These are phyloP conservation scores for Neoascia interrupta DNA, from an alignment of 2,888 invertebrate species.

Conservation along the genomic window DNA sequence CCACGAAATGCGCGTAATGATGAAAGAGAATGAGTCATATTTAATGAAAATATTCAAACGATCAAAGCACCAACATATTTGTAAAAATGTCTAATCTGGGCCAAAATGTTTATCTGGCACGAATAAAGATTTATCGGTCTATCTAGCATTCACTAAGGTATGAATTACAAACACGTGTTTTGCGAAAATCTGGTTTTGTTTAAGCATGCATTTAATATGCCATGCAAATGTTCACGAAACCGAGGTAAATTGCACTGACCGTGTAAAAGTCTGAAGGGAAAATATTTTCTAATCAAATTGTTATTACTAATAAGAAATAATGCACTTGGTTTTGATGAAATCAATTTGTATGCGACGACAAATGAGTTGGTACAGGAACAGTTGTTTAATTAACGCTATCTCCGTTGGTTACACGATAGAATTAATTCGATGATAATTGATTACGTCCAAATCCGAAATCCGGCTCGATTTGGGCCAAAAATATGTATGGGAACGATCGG, in stretches of 20 bases:
- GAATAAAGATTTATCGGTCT: neutral
- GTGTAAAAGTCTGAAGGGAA: no score
- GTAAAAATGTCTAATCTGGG: neutral
- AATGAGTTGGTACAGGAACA: no score
- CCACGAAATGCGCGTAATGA: neutral
- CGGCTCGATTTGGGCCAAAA: slow-evolving; percentile 12
- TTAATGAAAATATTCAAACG: neutral
- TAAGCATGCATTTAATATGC: no score
- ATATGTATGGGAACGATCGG: neutral
- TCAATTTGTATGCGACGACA: neutral
- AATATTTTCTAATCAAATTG: no score
- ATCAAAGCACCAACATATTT: neutral
- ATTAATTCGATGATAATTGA: neutral
- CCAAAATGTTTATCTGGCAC: no score
- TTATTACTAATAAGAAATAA: no score
- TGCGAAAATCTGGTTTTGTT: no score
- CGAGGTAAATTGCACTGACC: no score
- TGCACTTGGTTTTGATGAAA: no score
- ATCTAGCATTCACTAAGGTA: neutral
- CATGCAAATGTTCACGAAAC: no score
- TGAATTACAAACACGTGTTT: neutral
- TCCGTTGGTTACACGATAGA: neutral
- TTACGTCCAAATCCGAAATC: neutral
- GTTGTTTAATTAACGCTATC: neutral
- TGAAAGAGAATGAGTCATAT: neutral